phyloP scores from a whole-genome alignment of 2,888 invertebrate species.

The Acanthosepion lycidas region DNA sequence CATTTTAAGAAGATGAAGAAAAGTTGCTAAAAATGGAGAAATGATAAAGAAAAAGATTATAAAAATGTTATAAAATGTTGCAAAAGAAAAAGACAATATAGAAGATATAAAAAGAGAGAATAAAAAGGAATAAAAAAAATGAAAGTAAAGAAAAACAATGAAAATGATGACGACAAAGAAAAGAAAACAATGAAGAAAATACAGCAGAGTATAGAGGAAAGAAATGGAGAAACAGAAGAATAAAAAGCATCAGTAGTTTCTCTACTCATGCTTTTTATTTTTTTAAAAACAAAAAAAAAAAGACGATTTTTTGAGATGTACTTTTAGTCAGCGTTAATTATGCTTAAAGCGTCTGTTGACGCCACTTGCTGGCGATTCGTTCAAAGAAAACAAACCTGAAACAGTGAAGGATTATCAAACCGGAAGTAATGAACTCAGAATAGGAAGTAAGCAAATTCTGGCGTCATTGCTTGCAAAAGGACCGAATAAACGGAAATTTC shows the following conservation, averaged over 20 bases:
- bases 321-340: not conserved
- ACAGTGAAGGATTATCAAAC: not conserved
- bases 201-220: not conserved
- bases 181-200: no score
- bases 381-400: not conserved
- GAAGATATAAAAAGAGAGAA: no score
- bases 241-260: not conserved
- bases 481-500: not conserved
- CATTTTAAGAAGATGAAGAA: no score
- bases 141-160: no score
- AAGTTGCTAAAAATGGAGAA: no score
- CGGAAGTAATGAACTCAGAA: not conserved
- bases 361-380: not conserved
- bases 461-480: not conserved
- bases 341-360: not conserved
- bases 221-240: not conserved
- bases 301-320: not conserved
- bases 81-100: no score
- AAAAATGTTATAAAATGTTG: no score
- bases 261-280: no score
- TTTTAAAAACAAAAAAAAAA: not conserved
- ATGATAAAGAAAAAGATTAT: no score
- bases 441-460: not conserved
- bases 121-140: no score
- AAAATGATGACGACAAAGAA: no score